These are phyloP conservation scores for Falco concolor DNA, from an alignment of 2,797 vertebrate species.

Conservation along the genomic window DNA sequence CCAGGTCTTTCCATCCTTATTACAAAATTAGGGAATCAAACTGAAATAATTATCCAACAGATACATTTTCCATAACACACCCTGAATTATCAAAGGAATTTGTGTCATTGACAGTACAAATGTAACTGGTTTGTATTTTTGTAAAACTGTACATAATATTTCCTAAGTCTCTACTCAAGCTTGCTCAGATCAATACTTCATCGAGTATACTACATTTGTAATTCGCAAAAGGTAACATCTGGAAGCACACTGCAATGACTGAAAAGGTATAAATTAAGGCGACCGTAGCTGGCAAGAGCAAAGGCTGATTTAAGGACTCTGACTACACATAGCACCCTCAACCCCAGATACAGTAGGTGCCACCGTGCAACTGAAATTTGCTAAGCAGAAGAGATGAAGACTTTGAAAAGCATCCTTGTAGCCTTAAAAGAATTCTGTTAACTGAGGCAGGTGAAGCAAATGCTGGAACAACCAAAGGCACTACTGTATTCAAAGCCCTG, in stretches of 20 bases:
- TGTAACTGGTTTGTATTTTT: neutral
- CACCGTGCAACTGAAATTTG: neutral
- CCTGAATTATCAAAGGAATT: neutral
- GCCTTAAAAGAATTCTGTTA: neutral
- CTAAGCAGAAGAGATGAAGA: neutral
- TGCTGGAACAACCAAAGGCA: neutral
- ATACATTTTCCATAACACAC: neutral
- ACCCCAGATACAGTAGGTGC: neutral
- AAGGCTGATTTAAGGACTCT: neutral
- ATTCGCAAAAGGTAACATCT: neutral
- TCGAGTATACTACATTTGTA: neutral
- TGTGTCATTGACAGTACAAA: neutral
- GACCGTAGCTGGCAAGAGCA: neutral
- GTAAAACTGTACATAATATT: neutral
- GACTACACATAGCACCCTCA: neutral
- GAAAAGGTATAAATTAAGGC: neutral
- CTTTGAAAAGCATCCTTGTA: neutral
- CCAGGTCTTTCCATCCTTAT: neutral
- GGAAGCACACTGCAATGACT: neutral
- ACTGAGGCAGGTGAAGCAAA: neutral
- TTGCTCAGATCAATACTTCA: neutral
- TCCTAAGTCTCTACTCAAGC: neutral
- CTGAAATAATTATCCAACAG: neutral
- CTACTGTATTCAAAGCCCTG: neutral
- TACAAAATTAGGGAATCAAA: neutral